A percentile compares a stretch with the other conserved stretches of the same genome.
phyloP scores from a whole-genome alignment of 2,113 vertebrate genomes.

The Euleptes europaea region DNA sequence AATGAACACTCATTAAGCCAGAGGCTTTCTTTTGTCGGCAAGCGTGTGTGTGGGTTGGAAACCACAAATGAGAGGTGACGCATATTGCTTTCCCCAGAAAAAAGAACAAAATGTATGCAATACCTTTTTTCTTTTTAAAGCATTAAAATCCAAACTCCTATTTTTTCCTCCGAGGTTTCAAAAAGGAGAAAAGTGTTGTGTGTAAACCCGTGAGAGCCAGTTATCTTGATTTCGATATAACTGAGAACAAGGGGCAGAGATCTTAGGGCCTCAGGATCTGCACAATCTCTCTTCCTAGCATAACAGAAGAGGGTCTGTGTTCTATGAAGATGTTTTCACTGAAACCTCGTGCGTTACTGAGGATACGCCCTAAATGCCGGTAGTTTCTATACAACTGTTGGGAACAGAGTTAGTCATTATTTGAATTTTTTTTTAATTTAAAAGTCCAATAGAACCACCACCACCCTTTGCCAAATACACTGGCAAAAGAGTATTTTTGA shows the following conservation, averaged over 20 bases:
- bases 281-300: not conserved
- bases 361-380: constrained; percentile 54
- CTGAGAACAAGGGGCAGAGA: constrained; percentile 38
- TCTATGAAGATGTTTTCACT: constrained; percentile 45
- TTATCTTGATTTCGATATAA: constrained; percentile 42
- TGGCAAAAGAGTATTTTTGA: constrained; percentile 63
- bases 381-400: constrained; percentile 51
- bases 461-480: constrained; percentile 27
- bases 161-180: not conserved
- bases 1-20: constrained; percentile 46
- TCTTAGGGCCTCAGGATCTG: constrained; percentile 28
- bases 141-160: not conserved
- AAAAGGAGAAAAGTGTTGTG: constrained; percentile 38
- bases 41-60: constrained; percentile 24
- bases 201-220: constrained; percentile 44
- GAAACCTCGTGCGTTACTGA: constrained; percentile 36
- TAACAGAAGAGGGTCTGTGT: not conserved
- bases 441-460: constrained; percentile 58
- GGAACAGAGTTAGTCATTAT: constrained; percentile 49
- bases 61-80: constrained; percentile 52
- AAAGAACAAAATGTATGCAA: constrained; percentile 30
- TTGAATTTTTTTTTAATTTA: constrained; percentile 51
- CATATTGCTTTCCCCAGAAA: constrained; percentile 36
- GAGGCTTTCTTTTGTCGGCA: constrained; percentile 24
- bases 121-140: constrained; percentile 27